A percentile compares a stretch with the other conserved stretches of the same genome.
Conservation (phyloP, 2,888 invertebrate genomes). For the Drosophila niveifrons region DNA sequence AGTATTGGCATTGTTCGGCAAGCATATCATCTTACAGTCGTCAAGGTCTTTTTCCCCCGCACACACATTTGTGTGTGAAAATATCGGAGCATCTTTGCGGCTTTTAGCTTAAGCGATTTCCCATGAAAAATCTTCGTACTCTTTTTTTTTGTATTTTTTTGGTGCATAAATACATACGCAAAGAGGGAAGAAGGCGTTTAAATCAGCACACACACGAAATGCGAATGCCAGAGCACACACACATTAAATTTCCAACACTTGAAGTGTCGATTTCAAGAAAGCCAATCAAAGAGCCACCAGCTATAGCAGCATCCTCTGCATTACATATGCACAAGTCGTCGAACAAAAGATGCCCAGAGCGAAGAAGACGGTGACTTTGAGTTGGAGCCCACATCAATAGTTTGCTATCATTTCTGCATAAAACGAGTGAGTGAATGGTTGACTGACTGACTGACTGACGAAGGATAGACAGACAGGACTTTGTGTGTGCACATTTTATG, state of each 20-base stretch:
- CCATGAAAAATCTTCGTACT: constrained; percentile 48
- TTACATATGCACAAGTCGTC: constrained; percentile 53
- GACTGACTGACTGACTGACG: constrained; percentile 53
- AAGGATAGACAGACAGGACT: constrained; percentile 59
- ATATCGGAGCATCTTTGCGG: constrained; percentile 41
- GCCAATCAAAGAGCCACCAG: constrained; percentile 53
- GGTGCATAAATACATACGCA: constrained; percentile 60
- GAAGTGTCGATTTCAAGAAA: constrained; percentile 67
- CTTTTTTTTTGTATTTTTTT: constrained; percentile 1
- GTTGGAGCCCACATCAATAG: constrained; percentile 52
- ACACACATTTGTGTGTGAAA: constrained; percentile 22
- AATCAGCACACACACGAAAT: constrained; percentile 34
- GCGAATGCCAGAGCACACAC: constrained; percentile 36
- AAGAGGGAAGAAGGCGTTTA: constrained; percentile 41
- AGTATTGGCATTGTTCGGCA: constrained; percentile 23
- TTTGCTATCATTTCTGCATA: constrained; percentile 61
- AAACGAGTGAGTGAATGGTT: constrained; percentile 43
- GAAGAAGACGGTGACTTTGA: constrained; percentile 9
- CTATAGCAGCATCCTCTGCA: constrained; percentile 28
- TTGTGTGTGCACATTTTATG: constrained; percentile 67
- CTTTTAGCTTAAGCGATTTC: constrained; percentile 59
- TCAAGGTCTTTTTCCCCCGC: constrained; percentile 38
- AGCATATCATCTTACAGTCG: constrained; percentile 44
- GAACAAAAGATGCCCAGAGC: constrained; percentile 41
- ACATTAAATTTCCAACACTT: constrained; percentile 62